Base-by-base conservation (phyloP, 2,797 vertebrate species). In the Pseudotriccus pelzelni region DNA sequence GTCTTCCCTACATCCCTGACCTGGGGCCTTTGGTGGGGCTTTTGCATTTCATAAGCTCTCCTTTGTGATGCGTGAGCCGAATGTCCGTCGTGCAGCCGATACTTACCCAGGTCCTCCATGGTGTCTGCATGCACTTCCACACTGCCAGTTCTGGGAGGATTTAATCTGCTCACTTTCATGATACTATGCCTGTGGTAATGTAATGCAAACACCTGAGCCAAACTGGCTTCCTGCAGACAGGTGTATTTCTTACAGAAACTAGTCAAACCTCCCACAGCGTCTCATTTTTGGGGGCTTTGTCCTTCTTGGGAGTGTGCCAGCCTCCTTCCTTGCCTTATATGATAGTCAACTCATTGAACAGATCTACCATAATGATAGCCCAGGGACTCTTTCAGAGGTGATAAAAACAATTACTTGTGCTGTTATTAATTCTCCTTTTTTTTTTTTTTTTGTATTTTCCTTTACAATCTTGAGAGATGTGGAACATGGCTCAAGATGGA, bases 81-180 rank as follows among this genome's bases (percentile, higher is more conserved):
- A 62, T 21, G 13, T 27, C 37, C 21, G 13, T 30, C 34, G 46
- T 1, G 3, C 84, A 79, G 63, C 34, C 60, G 34, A 25, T 41
- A 23, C 6, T 74, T 74, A 47, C 2, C 39, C 34, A 41, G 34
- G 15, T 84, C 43, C 18, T 83, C n/a, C 1, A 2, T 20, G 37
- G 4, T 62, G 15, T 50, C 43, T 66, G 11, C 3, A 1, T 73
- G 7, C 3, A 1, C 52, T 56, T 21, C 23, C 1, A 1, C 7
- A 6, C 19, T 69, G 7, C n/a, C 9, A 2, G 69, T 87, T 50
- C 79, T 46, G 11, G 47, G 24, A 76, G 11, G 36, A 46, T 59
- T 77, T 69, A 2, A 6, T 88, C 76, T 69, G 8, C 47, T 77
- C 22, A 4, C 32, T 76, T 41, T 37, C 12, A 8, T n/a, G 47